Evolutionary conservation across 2,113 vertebrate species (phyloP), one percentile per base, ranked within the genome.

Genomic region (Pycnonotus jocosus): DNA sequence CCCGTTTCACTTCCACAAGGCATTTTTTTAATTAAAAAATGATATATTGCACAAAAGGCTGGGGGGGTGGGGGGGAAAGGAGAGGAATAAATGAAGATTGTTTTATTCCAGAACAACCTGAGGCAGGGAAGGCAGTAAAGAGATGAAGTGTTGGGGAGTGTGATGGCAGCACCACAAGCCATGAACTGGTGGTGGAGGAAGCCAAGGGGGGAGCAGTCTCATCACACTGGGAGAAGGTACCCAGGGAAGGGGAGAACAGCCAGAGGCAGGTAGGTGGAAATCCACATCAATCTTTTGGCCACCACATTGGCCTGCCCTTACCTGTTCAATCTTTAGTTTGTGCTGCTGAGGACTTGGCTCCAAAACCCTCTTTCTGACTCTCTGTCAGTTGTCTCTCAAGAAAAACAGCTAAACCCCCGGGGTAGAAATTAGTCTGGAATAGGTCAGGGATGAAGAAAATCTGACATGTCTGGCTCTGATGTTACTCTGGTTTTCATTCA

Each of bases 1-100:
- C 95, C 96, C 9, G 56, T 89, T 95, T 90, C 61, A 92, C 91
- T 96, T 97, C 97, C 96, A 95, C 47, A 1, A 95, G 97, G 97
- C 97, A 85, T 95, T 97, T 97, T 97, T 97, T 98, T 93, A 98
- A 98, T 98, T 98, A 98, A 98, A 97, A 98, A 98, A 97, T 97
- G 96, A 97, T 91, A 93, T 85, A 93, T 91, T 44, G 94, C 77
- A 64, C 82, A 57, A 95, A 81, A 22, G 33, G 76, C n/a, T n/a
- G n/a, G n/a, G n/a, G n/a, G n/a, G n/a, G n/a, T n/a, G n/a, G 56
- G 35, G 5, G 9, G n/a, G 1, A 1, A 80, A 58, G 92, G 93
- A 96, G 66, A 96, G 80, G 89, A 96, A 92, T 97, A 96, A 97
- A 95, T 97, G 85, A 93, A 92, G 90, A 94, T 71, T 94, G 65